Conservation (phyloP, 2,888 invertebrate species). For the Pedicia rivosa region DNA sequence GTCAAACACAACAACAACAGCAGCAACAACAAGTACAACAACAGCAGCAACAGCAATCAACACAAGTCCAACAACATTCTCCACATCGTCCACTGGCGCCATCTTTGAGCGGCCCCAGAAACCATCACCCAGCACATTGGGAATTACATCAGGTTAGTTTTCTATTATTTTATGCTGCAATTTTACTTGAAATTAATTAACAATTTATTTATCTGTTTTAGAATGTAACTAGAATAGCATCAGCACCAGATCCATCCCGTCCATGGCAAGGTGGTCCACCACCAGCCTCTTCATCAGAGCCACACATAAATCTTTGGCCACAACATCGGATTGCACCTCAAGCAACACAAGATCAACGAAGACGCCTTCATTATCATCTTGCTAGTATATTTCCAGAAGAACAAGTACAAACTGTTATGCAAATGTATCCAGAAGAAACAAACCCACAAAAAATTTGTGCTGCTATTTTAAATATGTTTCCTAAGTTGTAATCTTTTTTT, state of each 20-base stretch:
- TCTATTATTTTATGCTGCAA: not conserved
- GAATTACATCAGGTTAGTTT: slow-evolving; percentile 15
- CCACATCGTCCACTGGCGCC: slow-evolving; percentile 16
- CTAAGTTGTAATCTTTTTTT: slow-evolving; percentile 30
- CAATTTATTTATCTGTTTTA: slow-evolving; percentile 17
- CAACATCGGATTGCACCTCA: slow-evolving; percentile 23
- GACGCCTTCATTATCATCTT: slow-evolving; percentile 71
- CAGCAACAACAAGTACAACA: slow-evolving; percentile 10
- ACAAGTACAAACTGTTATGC: slow-evolving; percentile 79
- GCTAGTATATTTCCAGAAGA: slow-evolving; percentile 84
- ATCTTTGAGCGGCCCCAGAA: slow-evolving; percentile 14
- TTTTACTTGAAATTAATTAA: not conserved
- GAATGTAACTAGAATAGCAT: slow-evolving; percentile 55
- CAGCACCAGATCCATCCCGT: slow-evolving; percentile 49
- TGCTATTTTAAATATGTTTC: slow-evolving; percentile 62
- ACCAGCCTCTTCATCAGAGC: slow-evolving; percentile 39
- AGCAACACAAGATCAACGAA: slow-evolving; percentile 42
- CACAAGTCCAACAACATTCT: slow-evolving; percentile 17
- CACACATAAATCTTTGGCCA: slow-evolving; percentile 41
- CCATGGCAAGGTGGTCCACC: slow-evolving; percentile 33
- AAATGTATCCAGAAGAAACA: slow-evolving; percentile 72
- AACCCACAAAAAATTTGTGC: slow-evolving; percentile 83
- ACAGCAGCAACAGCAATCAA: slow-evolving; percentile 18
- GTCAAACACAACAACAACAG: slow-evolving; percentile 11
- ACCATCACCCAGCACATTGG: slow-evolving; percentile 15